Evolutionary conservation across 2,888 invertebrate species (phyloP), one percentile per base, ranked within the genome.

Genomic region (Platycheirus albimanus): DNA sequence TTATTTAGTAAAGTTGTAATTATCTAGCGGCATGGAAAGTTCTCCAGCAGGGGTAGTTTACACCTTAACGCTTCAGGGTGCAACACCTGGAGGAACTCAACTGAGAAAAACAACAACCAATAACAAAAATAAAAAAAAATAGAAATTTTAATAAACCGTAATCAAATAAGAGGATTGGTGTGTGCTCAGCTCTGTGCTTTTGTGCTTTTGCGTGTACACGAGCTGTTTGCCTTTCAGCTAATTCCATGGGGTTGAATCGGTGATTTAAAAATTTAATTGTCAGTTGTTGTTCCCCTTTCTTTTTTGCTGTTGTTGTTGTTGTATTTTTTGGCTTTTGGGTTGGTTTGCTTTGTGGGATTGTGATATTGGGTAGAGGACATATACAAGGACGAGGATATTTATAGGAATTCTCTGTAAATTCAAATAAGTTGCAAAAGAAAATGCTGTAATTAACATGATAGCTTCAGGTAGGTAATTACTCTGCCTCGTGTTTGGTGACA

Each of bases 11-110:
- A 58, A 76, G 66, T 76, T 45, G 71, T 81, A 81, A 81, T 76
- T 81, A 81, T 81, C 80, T 76, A 71, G 76, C 76, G 70, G 70
- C 76, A 81, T 71, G 71, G 58, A 81, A 81, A 71, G 70, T 76
- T 81, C 76, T 81, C 80, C 76, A 70, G 45, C 52, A 52, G 58
- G 47, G 64, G 70, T 54, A 81, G 76, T 76, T 81, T 76, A 67
- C 80, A 81, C 80, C 76, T 81, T 71, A 66, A 52, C 80, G 43
- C 70, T 36, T 41, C 49, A 43, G 76, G 76, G 58, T 61, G 70
- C 47, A 81, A 70, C 76, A 76, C 64, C 70, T 81, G 28, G 49
- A 64, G 17, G 8, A 64, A 45, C 45, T 64, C 10, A n/a, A 41
- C 11, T n/a, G 24, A 4, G 3, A 19, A 15, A 33, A 24, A 36